Base-by-base conservation (phyloP, 2,113 vertebrate genomes). In the Pseudolaguvia tuberculata region DNA sequence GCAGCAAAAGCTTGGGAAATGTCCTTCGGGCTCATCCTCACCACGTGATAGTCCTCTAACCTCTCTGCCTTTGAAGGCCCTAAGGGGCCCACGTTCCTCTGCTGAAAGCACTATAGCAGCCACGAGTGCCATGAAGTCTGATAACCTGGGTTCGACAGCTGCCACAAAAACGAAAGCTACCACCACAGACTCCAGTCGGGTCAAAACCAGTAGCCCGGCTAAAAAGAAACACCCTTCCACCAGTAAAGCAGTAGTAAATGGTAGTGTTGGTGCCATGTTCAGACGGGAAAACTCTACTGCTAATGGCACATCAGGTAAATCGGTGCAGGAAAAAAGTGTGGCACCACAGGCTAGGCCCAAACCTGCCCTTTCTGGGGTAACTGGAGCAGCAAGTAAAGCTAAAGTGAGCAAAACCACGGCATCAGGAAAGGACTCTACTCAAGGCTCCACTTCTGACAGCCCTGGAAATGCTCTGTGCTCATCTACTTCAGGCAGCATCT, bases 61-160 rank as follows among this genome's bases (percentile, higher is more conserved):
- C 79, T 88, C 72, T 80, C 87, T 82, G 84, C 89, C 85, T 70
- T 78, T 77, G 80, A 86, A 84, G 83, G 86, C 73, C 75, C 76
- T 82, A 29, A 78, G 85, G 80, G 74, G 1, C 81, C 83, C 87
- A 80, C 82, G 79, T 63, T 71, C 84, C 35, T 83, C 83, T 74
- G 82, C 70, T 58, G 47, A 66, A 73, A 66, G 48, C 80, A 79
- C 72, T 77, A 78, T 65, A 75, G 82, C 84, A 82, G 86, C 86
- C 52, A 61, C 79, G 45, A 86, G 89, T 87, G 94, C 92, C 88
- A 99, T 99, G 96, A 98, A 98, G 92, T 98, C 96, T 18, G 96
- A 99, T 89, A 92, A 90, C 80, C 88, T 95, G 84, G 93, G 89
- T 82, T 88, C 92, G 73, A 90, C 93, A 78, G 84, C 84, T 84